Evolutionary conservation across 2,888 invertebrate genomes (phyloP), one percentile per base, ranked within the genome.

Genomic region (Cremastobaeus sp.): DNA sequence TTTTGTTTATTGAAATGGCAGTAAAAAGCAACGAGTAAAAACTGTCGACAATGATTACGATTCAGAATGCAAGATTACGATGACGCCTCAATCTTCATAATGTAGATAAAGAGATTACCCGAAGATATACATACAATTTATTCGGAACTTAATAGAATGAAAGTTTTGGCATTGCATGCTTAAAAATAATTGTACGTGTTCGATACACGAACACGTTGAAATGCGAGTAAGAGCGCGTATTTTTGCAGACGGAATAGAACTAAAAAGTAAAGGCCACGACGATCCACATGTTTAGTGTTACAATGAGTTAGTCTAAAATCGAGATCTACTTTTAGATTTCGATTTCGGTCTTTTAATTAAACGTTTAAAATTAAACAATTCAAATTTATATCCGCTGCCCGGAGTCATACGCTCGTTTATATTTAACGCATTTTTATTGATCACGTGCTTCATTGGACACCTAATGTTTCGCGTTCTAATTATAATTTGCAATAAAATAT

Each of bases 211-310:
- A 52, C 35, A 64, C 35, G 64, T 64, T 43, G 52, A 52, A 64
- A 48, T 9, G 12, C 28, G 60, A 60, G 30, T 39, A 35, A 18
- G 39, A 48, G 30, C 2, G 52, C 1, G 43, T 64, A 64, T 64
- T 64, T 64, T 64, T 64, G 45, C 28, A 64, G 35, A 43, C 48
- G 21, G 18, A 45, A 64, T 43, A 45, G 50, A 52, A 64, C 43
- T 43, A 52, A 52, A 64, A 64, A 64, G 64, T 52, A 64, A 64
- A 64, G 64, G 64, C 52, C 64, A 64, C 25, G 25, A 43, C 41
- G 64, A 11, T 43, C 14, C 43, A 64, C 43, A 21, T 52, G 43
- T 52, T 64, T 43, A 52, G 35, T 32, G 52, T 64, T 52, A 64
- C 43, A 64, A 43, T 64, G 28, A 43, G 64, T 62, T 18, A 11